Base-by-base conservation (phyloP, 2,888 invertebrate genomes). In the Merodon equestris region DNA sequence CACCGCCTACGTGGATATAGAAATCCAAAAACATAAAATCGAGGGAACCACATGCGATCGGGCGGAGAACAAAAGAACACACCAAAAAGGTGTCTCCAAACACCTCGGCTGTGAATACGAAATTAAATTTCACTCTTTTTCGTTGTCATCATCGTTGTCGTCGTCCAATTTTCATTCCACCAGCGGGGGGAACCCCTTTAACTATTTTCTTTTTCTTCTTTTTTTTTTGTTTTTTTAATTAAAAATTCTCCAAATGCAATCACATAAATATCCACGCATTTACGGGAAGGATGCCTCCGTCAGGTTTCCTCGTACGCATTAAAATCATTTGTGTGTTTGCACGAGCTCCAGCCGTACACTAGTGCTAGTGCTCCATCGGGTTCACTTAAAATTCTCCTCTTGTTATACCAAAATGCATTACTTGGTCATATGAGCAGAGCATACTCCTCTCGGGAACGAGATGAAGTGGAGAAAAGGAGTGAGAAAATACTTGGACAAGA, bases 31-130 rank as follows among this genome's bases (percentile, higher is more conserved):
- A 50, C 38, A 45, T 19, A 44, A 40, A 51, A 19, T 51, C 58
- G 64, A 42, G 50, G 18, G 58, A 54, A 51, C 54, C 67, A 19
- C 42, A 51, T 48, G 12, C 10, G 3, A n/a, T 3, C 12, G 47
- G 44, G 58, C 27, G 27, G 27, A 27, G 27, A 4, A n/a, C n/a
- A n/a, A 27, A 27, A 27, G 64, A 74, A 56, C 60, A 79, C 74
- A 74, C 74, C 56, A 64, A 68, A 74, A 74, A 79, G 79, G 79
- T 79, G 79, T 79, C 74, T 68, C 42, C 63, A 74, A 70, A 79
- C 79, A 79, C 79, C 79, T 79, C 60, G 79, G 58, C 79, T 74
- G 74, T 79, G 79, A 79, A 79, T 79, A 79, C 79, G 51, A 79
- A 79, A 79, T 79, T 79, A 64, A 64, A 70, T 79, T 79, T 74